Conservation (phyloP, 53 echinoderm and acorn worm species). For the Henricia sp. region DNA sequence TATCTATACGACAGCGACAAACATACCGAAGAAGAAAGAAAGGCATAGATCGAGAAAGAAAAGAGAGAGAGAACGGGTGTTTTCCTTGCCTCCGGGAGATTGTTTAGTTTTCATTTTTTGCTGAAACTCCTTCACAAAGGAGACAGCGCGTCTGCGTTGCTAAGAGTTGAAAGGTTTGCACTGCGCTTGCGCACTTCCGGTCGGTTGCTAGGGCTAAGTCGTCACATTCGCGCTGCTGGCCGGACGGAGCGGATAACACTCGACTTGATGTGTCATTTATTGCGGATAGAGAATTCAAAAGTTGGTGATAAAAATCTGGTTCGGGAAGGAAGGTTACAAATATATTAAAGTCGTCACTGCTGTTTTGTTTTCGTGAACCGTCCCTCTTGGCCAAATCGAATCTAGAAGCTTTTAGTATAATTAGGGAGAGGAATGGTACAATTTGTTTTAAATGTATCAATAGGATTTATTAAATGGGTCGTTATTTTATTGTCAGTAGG, state of each 20-base stretch:
- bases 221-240: no score
- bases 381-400: no score
- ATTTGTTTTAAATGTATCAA: no score
- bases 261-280: not conserved
- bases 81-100: not conserved
- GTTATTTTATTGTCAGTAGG: no score
- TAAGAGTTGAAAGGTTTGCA: conserved; percentile 38
- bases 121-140: not conserved
- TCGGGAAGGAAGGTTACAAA: no score
- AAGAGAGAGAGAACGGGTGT: conserved; percentile 1
- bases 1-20: not conserved
- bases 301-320: not conserved
- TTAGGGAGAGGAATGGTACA: no score
- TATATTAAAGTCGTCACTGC: no score
- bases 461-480: no score
- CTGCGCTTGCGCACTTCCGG: conserved; percentile 57
- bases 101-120: conserved; percentile 51
- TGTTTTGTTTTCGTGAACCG: no score
- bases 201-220: conserved; percentile 22
- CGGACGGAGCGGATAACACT: not conserved
- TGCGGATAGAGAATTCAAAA: not conserved
- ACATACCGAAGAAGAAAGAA: not conserved
- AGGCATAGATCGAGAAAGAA: not conserved
- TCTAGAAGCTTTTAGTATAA: no score
- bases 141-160: conserved; percentile 17